Base-by-base conservation (phyloP, 2,797 vertebrate genomes). In the Oreochromis mossambicus region DNA sequence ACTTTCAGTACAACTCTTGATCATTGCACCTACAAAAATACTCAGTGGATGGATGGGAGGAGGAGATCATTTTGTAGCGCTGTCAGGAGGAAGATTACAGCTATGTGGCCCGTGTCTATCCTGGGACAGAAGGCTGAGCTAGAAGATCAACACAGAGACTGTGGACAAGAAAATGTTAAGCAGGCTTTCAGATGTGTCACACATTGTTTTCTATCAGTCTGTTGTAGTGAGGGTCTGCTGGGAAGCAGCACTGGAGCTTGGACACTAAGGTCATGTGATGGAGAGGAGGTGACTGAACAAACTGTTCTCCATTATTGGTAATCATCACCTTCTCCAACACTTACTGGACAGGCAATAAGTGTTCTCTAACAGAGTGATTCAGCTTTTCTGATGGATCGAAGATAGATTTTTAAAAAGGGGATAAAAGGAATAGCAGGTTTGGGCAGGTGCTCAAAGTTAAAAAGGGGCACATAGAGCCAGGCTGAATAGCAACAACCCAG, bases 361-460 rank as follows among this genome's bases (percentile, higher is more conserved):
- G 3, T 66, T 38, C 19, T 41, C 21, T 66, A 38, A 38, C 7
- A 21, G 19, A 38, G 6, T 0, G 34, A 8, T 38, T 41, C 34
- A 38, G 1, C 11, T 66, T 38, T 38, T 7, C 63, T 17, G 38
- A 43, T 38, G 38, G 63, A 61, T 36, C 2, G 0, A 63, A 63
- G 17, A 12, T 36, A n/a, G 17, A n/a, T 0, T n/a, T 32, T 29
- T 3, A 2, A 12, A 61, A 3, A 0, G 10, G 58, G 38, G 5
- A 4, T 70, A 26, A 26, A 43, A 34, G 17, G 9, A 34, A 61
- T 11, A n/a, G 26, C 26, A 26, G 26, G 26, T 26, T 26, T 26
- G 26, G 56, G 9, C 56, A 7, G 29, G 56, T 61, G 32, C 56
- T 4, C 56, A 10, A 34, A 58, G 29, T 34, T 34, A 58, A 34